A percentile compares a stretch with the other conserved stretches of the same genome.
Conservation (phyloP, 1,140 invertebrate species). For the Leguminivora glycinivorella region DNA sequence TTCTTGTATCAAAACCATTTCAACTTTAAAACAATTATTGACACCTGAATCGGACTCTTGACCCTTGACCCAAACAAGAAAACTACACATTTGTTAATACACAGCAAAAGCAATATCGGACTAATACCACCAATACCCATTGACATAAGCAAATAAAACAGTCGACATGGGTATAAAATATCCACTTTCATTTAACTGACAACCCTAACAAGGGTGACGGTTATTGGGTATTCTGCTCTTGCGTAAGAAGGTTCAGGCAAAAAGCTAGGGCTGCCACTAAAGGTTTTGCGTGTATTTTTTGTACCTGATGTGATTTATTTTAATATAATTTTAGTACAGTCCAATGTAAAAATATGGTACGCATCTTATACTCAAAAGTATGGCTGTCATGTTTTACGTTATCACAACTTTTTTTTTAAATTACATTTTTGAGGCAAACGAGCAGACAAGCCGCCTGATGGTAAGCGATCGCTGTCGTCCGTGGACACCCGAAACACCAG, state of each 20-base stretch:
- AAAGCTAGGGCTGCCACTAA: neutral
- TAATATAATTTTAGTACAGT: too few species aligned
- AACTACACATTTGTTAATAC: neutral
- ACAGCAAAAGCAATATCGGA: neutral
- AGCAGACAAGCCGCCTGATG: too few species aligned
- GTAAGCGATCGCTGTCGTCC: too few species aligned
- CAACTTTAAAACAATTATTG: too few species aligned
- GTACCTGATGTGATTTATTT: neutral
- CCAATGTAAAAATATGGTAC: too few species aligned
- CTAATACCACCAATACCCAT: neutral
- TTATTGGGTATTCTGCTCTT: slow-evolving; percentile 20
- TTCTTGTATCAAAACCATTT: too few species aligned
- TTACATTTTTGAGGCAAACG: too few species aligned
- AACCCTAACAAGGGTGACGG: slow-evolving; percentile 14
- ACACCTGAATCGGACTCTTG: neutral
- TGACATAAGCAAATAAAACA: slow-evolving; percentile 12
- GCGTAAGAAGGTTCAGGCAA: neutral
- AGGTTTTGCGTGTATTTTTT: neutral
- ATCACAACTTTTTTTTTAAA: too few species aligned
- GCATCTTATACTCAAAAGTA: too few species aligned
- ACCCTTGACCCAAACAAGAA: neutral
- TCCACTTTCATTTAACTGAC: slow-evolving; percentile 12
- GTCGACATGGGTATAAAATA: slow-evolving; percentile 27
- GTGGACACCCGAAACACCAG: too few species aligned
- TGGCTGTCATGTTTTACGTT: too few species aligned